phyloP scores from a whole-genome alignment of 2,113 vertebrate genomes.

The Seriola dumerili region DNA sequence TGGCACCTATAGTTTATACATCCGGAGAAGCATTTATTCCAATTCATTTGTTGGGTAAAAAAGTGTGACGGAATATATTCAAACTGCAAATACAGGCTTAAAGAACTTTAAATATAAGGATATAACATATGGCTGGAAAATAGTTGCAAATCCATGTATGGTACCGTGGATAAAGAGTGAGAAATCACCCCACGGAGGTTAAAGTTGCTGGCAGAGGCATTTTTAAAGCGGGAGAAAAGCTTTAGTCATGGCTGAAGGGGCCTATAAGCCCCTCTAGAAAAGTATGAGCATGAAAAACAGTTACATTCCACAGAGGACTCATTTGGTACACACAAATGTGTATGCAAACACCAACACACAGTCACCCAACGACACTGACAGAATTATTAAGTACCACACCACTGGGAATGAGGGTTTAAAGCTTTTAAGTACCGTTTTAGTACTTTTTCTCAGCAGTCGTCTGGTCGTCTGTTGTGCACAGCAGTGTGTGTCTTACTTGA shows the following conservation, averaged over 20 bases:
- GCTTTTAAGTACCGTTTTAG: constrained; percentile 56
- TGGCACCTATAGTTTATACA: neutral
- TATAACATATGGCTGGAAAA: constrained; percentile 34
- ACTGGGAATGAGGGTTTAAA: constrained; percentile 46
- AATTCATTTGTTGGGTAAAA: constrained; percentile 12
- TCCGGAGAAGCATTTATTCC: neutral
- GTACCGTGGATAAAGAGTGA: constrained; percentile 45
- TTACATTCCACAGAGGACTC: constrained; percentile 48
- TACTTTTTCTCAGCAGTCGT: constrained; percentile 30
- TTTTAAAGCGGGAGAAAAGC: constrained; percentile 61
- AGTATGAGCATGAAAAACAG: constrained; percentile 44
- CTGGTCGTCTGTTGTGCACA: constrained; percentile 24
- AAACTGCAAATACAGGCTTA: constrained; percentile 4
- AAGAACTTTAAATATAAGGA: constrained; percentile 40
- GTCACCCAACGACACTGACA: constrained; percentile 39
- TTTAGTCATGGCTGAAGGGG: constrained; percentile 63
- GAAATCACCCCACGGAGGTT: constrained; percentile 51
- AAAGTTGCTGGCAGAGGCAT: constrained; percentile 58
- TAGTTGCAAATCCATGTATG: constrained; percentile 49
- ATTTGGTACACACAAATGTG: constrained; percentile 46
- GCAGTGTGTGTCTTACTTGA: neutral
- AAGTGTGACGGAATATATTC: constrained; percentile 19
- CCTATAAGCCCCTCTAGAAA: constrained; percentile 60
- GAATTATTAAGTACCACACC: constrained; percentile 40
- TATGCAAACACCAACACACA: constrained; percentile 50